Evolutionary conservation across 2,888 invertebrate genomes (phyloP).

Genomic region (Pocota personata): DNA sequence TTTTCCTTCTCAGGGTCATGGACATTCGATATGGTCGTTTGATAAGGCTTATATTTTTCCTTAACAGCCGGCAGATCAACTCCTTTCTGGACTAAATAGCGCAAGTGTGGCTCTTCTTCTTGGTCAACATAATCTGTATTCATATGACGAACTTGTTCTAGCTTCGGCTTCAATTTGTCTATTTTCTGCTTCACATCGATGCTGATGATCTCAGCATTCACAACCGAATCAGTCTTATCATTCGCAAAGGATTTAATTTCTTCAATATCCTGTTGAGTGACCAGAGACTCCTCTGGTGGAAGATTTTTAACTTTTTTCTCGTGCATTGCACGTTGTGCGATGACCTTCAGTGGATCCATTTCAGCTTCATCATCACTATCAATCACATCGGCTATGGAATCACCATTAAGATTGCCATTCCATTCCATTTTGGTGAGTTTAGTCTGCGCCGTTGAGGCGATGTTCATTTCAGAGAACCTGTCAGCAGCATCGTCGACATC

Average conservation of each 20-base stretch:
- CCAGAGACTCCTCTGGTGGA: conserved; percentile 76
- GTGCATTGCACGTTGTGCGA: conserved; percentile 80
- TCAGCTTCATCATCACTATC: conserved; percentile 82
- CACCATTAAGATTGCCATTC: conserved; percentile 75
- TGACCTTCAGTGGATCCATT: conserved; percentile 80
- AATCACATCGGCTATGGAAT: conserved; percentile 76
- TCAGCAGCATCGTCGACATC: conserved; percentile 79
- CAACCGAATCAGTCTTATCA: conserved; percentile 25
- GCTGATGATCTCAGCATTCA: conserved; percentile 76
- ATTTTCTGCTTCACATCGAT: conserved; percentile 76
- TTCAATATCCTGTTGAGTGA: conserved; percentile 79
- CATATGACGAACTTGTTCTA: conserved; percentile 10
- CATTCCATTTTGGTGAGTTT: conserved; percentile 80
- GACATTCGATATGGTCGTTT: conserved; percentile 80
- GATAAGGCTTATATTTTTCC: conserved; percentile 80
- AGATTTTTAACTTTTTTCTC: conserved; percentile 78
- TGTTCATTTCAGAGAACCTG: conserved; percentile 80
- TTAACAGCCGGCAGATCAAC: conserved; percentile 62
- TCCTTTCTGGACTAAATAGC: conserved; percentile 79
- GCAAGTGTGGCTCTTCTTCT: conserved; percentile 79
- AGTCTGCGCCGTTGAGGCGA: conserved; percentile 77
- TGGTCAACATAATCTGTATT: background rate
- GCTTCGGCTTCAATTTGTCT: conserved; percentile 60
- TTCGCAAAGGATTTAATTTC: conserved; percentile 79
- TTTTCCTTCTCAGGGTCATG: conserved; percentile 81